Conservation (phyloP, 2,797 vertebrate genomes). For the Selene dorsalis region DNA sequence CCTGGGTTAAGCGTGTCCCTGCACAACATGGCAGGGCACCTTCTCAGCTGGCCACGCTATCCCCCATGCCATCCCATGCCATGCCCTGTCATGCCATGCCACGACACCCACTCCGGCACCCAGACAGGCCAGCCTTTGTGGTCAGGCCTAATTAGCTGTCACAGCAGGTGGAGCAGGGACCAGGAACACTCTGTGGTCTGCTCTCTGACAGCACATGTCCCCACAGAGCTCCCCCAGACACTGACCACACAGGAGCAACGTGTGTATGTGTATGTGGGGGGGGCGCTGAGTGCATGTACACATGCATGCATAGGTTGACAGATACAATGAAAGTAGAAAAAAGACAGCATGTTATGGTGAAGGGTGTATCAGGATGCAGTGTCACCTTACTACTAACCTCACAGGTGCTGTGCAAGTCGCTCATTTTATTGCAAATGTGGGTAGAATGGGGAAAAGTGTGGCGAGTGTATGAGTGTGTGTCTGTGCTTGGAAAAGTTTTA, state of each 20-base stretch:
- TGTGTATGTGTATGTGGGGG: constrained; percentile 23
- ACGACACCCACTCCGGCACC: constrained; percentile 72
- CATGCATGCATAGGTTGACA: constrained; percentile 19
- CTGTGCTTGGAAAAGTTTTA: constrained; percentile 50
- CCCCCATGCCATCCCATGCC: constrained; percentile 62
- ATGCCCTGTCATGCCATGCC: constrained; percentile 69
- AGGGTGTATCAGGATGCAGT: constrained; percentile 50
- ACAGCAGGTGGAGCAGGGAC: constrained; percentile 78
- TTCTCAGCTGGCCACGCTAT: constrained; percentile 70
- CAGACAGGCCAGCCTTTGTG: constrained; percentile 75
- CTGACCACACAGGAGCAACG: constrained; percentile 53
- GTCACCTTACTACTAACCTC: constrained; percentile 34
- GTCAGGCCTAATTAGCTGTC: constrained; percentile 84
- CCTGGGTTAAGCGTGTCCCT: constrained; percentile 61
- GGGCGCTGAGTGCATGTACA: background rate
- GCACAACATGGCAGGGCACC: constrained; percentile 69
- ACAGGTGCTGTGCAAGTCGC: constrained; percentile 33
- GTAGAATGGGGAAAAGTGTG: constrained; percentile 24
- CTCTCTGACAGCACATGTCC: constrained; percentile 76
- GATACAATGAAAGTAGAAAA: constrained; percentile 15
- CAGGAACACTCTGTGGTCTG: constrained; percentile 69
- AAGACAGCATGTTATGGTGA: constrained; percentile 35
- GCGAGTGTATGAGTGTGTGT: constrained; percentile 20
- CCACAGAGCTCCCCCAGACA: constrained; percentile 67
- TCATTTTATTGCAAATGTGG: constrained; percentile 46